Evolutionary conservation across 2,113 vertebrate species (phyloP).

Genomic region (Perccottus glenii): DNA sequence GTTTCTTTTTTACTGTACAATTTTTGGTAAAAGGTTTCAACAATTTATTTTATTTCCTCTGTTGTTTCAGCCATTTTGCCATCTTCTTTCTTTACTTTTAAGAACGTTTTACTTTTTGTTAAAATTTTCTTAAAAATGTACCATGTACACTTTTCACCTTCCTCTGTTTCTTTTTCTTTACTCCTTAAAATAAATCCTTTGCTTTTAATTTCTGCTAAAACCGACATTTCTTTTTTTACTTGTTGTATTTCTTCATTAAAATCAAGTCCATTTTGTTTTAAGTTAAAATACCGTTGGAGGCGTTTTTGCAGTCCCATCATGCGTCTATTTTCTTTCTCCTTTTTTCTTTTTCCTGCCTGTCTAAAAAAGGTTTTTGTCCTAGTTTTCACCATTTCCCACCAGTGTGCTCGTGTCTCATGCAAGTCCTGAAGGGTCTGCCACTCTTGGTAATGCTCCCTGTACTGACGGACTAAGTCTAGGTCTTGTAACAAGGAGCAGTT

Average conservation of each 20-base stretch:
- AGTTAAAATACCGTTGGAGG: no score
- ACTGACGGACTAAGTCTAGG: neutral
- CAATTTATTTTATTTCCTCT: neutral
- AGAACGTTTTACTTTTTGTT: neutral
- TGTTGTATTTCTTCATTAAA: constrained; percentile 8
- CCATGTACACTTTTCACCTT: constrained; percentile 23
- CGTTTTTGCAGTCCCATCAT: no score
- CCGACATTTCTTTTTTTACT: constrained; percentile 3
- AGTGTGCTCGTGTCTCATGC: no score
- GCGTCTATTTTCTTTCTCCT: no score
- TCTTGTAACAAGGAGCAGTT: constrained; percentile 2
- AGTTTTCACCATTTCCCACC: no score
- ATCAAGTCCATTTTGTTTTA: constrained; percentile 3
- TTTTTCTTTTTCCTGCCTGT: no score
- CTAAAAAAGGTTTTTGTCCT: no score
- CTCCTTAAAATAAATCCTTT: constrained; percentile 14
- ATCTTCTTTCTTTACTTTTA: neutral
- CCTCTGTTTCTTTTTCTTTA: neutral
- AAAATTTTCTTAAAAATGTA: neutral
- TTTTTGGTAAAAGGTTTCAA: neutral
- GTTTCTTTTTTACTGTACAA: neutral
- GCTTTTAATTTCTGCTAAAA: neutral
- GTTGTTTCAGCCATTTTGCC: neutral
- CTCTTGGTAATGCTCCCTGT: neutral
- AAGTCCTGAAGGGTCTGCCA: neutral